Evolutionary conservation across 1,140 invertebrate species (phyloP), one percentile per base, ranked within the genome.

Genomic region (Conopomorpha cramerella): DNA sequence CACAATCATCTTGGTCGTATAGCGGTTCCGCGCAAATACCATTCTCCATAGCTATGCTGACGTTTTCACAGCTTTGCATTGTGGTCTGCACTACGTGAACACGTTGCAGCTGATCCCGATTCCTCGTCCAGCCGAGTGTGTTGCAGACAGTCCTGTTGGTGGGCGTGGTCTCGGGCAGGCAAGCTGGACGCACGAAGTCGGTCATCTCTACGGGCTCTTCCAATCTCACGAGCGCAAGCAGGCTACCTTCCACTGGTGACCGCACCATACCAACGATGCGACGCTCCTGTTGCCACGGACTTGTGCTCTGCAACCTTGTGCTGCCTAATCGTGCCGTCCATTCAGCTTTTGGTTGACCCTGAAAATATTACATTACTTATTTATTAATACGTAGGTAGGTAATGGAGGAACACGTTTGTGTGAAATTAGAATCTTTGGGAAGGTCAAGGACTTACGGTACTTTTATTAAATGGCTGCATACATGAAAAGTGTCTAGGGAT

Each of bases 181-280:
- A 95, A 34, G 90, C 82, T 1, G 91, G 91, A 19, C 91, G 79
- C 1, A 93, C 86, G 52, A 92, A 92, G 59, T 93, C 91, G 0
- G 90, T 90, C 44, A 87, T 85, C 23, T 77, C 80, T 0, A 93
- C 79, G 0, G 89, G 83, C 38, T 87, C 83, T 40, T 91, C 89
- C 26, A 95, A 65, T 51, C 92, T 90, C 4, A 94, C 80, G 17
- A 95, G 63, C 1, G 91, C 90, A 1, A 92, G 80, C 26, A 88
- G 89, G 42, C 90, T 93, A 7, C 92, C 92, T 71, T 93, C 91
- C 0, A 94, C 88, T 0, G 92, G 91, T 0, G 91, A 93, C 48
- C 93, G 92, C 2, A 94, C 86, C 89, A 94, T 91, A 10, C 92
- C 92, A 1, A 92, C 80, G 11, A 95, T 89, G 35, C 90, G 80